Conservation (phyloP, 2,797 vertebrate genomes). For the Platyrinchus mystaceus region DNA sequence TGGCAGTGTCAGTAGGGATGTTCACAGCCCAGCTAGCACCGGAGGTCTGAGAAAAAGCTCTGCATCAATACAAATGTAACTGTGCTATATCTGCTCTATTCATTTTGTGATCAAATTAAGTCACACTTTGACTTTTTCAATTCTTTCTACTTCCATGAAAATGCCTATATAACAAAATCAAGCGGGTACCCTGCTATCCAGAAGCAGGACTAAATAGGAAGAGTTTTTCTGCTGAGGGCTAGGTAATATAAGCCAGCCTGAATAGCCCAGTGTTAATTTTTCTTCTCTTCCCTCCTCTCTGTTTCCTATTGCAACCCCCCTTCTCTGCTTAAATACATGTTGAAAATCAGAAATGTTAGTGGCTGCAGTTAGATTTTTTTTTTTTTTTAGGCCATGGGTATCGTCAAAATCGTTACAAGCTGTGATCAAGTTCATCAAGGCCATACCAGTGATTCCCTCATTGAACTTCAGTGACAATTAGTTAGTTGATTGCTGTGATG, state of each 20-base stretch:
- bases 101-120: background rate
- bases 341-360: background rate
- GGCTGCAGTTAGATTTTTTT: background rate
- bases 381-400: background rate
- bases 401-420: background rate
- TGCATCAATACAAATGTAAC: background rate
- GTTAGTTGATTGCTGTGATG: background rate
- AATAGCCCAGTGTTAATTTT: background rate
- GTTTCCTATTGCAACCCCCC: accelerated
- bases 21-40: background rate
- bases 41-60: background rate
- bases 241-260: background rate
- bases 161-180: background rate
- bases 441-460: background rate
- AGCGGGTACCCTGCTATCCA: background rate
- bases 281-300: background rate
- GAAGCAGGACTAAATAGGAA: background rate
- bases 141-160: background rate
- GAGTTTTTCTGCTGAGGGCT: background rate
- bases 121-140: background rate
- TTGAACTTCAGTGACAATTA: background rate
- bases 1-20: background rate
- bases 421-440: background rate
- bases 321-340: background rate
- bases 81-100: background rate